phyloP scores from a whole-genome alignment of 2,113 vertebrate species.

The Gymnobelideus leadbeateri region DNA sequence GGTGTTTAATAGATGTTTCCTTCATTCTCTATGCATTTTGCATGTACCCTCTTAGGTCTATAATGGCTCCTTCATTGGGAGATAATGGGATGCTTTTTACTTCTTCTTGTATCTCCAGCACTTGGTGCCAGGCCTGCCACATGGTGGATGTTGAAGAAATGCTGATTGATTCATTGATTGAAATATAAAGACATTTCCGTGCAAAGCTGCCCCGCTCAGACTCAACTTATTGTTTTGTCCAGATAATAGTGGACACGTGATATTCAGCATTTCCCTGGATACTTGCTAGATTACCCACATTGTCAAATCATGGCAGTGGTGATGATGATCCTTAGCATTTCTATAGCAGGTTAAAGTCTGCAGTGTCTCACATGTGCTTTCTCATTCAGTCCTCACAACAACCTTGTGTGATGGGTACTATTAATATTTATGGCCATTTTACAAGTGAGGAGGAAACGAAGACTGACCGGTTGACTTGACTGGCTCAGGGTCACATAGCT shows the following conservation, averaged over 20 bases:
- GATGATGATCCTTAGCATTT: neutral
- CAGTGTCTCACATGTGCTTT: neutral
- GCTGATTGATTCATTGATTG: neutral
- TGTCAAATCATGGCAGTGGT: neutral
- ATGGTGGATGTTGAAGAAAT: neutral
- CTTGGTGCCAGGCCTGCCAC: neutral
- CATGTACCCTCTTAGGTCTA: neutral
- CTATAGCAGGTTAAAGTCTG: neutral
- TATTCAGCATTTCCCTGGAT: neutral
- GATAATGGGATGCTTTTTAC: neutral
- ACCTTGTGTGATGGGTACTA: neutral
- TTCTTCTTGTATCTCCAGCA: neutral
- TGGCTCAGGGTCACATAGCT: neutral
- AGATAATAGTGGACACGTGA: neutral
- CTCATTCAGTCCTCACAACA: neutral
- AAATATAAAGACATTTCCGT: slow-evolving; percentile 16
- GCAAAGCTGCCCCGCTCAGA: neutral
- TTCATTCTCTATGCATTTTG: neutral
- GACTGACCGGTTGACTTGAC: neutral
- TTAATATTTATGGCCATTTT: neutral
- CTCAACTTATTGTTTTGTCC: slow-evolving; percentile 44
- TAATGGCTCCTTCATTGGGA: neutral
- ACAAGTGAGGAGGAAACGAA: neutral
- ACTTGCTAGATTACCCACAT: neutral
- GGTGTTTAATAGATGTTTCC: neutral